Evolutionary conservation across 1,140 invertebrate species (phyloP).

Genomic region (Diorhabda carinulata): DNA sequence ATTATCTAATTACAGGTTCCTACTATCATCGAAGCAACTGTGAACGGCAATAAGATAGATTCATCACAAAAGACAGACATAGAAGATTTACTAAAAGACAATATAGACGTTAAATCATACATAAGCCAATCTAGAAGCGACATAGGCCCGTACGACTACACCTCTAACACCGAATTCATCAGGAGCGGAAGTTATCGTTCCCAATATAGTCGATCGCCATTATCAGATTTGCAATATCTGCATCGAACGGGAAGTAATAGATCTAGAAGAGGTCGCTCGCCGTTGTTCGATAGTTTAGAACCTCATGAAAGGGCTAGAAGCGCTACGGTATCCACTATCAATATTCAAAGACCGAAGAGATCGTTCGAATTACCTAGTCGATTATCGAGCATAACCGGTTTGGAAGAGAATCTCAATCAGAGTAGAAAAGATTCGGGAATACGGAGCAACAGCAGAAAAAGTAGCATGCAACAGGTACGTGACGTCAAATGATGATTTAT

Average conservation of each 20-base stretch:
- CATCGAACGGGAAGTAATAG: constrained; percentile 54
- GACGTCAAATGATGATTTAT: no score
- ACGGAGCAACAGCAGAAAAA: constrained; percentile 74
- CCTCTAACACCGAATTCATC: constrained; percentile 38
- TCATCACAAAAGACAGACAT: constrained; percentile 34
- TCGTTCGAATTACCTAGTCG: constrained; percentile 43
- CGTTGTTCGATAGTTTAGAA: constrained; percentile 37
- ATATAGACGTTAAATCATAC: constrained; percentile 64
- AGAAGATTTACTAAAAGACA: constrained; percentile 48
- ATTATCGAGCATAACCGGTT: constrained; percentile 36
- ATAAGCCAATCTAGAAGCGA: constrained; percentile 65
- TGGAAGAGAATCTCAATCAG: constrained; percentile 66
- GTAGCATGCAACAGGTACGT: constrained; percentile 63
- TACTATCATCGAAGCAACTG: constrained; percentile 58
- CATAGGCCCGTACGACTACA: constrained; percentile 48
- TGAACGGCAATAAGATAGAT: constrained; percentile 33
- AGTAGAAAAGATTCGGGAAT: constrained; percentile 86
- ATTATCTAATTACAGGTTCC: constrained; percentile 47
- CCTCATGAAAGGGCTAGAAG: constrained; percentile 40
- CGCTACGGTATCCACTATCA: constrained; percentile 37
- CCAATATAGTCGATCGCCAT: constrained; percentile 55
- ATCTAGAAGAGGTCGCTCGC: constrained; percentile 40
- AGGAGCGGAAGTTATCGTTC: constrained; percentile 53
- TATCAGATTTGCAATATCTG: constrained; percentile 48
- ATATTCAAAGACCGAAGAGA: constrained; percentile 38